Percentiles rank a stretch among this genome's conserved stretches.
Evolutionary conservation across 2,797 vertebrate genomes (phyloP).

Genomic region (Melanotaenia boesemani): DNA sequence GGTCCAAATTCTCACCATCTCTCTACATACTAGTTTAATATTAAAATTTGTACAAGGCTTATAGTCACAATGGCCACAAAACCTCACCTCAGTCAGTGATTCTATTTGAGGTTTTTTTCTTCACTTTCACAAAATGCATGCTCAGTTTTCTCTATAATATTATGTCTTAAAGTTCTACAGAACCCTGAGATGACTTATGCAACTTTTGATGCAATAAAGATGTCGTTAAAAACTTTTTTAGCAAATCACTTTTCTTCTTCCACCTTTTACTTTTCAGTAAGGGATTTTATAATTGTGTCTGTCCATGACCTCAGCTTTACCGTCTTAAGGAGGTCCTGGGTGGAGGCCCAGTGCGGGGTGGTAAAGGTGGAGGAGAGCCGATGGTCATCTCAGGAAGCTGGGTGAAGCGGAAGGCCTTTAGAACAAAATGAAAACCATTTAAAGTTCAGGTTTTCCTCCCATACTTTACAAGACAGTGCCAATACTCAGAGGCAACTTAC

Average conservation of each 20-base stretch:
- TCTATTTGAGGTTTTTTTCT: background rate
- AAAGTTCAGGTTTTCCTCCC: conserved; percentile 18
- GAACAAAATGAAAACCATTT: conserved; percentile 50
- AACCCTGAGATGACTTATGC: background rate
- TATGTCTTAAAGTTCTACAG: background rate
- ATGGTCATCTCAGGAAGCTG: conserved; percentile 98
- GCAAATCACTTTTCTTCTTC: background rate
- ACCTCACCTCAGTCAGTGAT: conserved; percentile 36
- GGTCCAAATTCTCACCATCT: conserved; percentile 73
- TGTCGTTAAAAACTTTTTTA: background rate
- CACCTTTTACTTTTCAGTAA: background rate
- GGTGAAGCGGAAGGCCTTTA: conserved; percentile 96
- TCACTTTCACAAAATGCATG: background rate
- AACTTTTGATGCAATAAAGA: background rate
- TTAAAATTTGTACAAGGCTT: conserved; percentile 74
- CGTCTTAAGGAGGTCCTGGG: conserved; percentile 91
- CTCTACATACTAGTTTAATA: conserved; percentile 66
- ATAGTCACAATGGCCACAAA: conserved; percentile 59
- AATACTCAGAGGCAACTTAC: conserved; percentile 80
- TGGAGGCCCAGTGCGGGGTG: conserved; percentile 92
- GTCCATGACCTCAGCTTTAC: conserved; percentile 76
- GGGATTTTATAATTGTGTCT: background rate
- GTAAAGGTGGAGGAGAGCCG: conserved; percentile 93
- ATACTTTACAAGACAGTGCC: background rate
- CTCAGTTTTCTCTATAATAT: background rate